A percentile compares a stretch with the other conserved stretches of the same genome.
Conservation (phyloP, 2,113 vertebrate genomes). For the Microtus montanus region DNA sequence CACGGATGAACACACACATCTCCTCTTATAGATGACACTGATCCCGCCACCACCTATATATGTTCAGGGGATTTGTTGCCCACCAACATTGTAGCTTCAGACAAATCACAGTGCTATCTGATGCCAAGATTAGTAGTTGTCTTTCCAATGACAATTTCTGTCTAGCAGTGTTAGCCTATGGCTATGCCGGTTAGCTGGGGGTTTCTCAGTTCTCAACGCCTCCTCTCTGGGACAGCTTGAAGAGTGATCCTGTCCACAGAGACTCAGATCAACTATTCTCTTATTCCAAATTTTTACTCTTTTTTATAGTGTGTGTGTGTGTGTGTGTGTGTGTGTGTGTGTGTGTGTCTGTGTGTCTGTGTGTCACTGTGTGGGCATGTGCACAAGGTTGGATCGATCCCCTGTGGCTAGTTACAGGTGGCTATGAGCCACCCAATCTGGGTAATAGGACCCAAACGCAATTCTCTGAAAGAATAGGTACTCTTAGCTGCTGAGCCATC, state of each 20-base stretch:
- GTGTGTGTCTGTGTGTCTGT: not conserved
- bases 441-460: not conserved
- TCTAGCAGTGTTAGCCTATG: not conserved
- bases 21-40: not conserved
- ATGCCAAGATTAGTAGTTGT: not conserved
- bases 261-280: not conserved
- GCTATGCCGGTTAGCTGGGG: not conserved
- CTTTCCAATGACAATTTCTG: not conserved
- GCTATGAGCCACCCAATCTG: not conserved
- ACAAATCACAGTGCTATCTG: not conserved
- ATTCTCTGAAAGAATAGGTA: not conserved
- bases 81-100: not conserved
- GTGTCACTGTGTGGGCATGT: not conserved
- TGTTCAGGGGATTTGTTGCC: not conserved
- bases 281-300: slow-evolving; percentile 36
- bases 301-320: not conserved
- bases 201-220: not conserved
- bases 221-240: not conserved
- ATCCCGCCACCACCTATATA: not conserved
- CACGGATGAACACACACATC: not conserved
- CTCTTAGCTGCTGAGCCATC: not conserved
- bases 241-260: not conserved
- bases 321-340: no score
- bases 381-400: not conserved
- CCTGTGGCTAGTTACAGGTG: not conserved